Evolutionary conservation across 2,888 invertebrate genomes (phyloP).

Genomic region (Agrotis segetum): DNA sequence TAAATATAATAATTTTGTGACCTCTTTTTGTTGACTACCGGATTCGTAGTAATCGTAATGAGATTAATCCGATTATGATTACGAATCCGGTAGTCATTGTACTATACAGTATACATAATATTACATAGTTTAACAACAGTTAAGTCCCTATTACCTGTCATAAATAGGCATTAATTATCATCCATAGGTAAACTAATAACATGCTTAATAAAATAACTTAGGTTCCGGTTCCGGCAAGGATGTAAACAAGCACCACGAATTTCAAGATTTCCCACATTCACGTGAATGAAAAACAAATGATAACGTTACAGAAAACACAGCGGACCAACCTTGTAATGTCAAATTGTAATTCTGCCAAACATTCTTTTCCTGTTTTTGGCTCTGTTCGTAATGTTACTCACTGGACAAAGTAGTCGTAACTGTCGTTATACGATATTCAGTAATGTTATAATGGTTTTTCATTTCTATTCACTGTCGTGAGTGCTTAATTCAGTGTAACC

Average conservation of each 20-base stretch:
- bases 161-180: not conserved
- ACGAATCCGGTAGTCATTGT: not conserved
- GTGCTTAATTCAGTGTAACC: not conserved
- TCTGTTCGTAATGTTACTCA: conserved; percentile 17
- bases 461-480: conserved; percentile 13
- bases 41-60: too few relatives aligned
- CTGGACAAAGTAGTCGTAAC: conserved; percentile 10
- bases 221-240: conserved; percentile 36
- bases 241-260: conserved; percentile 31
- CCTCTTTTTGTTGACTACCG: too few relatives aligned
- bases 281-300: conserved; percentile 10
- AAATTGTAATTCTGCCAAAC: conserved; percentile 53
- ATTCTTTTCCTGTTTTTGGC: conserved; percentile 46
- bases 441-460: conserved; percentile 2
- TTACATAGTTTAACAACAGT: not conserved
- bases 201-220: not conserved
- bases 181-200: not conserved
- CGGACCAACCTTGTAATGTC: conserved; percentile 44
- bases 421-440: not conserved
- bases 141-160: not conserved
- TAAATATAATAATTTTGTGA: too few relatives aligned
- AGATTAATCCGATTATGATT: too few relatives aligned
- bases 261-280: conserved; percentile 7
- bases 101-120: too few relatives aligned
- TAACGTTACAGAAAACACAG: conserved; percentile 35